Conservation (phyloP, 2,797 vertebrate genomes). For the Sarcophilus harrisii region DNA sequence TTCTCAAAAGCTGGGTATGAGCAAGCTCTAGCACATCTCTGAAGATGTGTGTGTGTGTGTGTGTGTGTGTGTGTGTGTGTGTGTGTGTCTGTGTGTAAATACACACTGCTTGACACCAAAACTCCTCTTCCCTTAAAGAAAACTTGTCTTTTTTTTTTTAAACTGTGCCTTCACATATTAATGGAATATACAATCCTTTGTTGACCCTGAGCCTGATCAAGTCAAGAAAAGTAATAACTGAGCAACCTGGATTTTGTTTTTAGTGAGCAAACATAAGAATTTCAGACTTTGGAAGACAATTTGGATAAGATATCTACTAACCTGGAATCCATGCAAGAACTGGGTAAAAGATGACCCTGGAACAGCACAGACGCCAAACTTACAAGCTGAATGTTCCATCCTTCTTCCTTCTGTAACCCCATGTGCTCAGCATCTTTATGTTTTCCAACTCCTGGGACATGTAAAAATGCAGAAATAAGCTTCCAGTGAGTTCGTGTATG, state of each 20-base stretch:
- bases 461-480: not conserved
- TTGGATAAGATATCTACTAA: constrained; percentile 64
- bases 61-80: no score
- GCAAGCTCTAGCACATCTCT: not conserved
- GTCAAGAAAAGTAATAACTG: constrained; percentile 21
- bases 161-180: not conserved
- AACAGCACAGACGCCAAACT: constrained; percentile 53
- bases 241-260: constrained; percentile 55
- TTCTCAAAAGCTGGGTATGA: not conserved
- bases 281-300: constrained; percentile 52
- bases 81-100: no score
- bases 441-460: not conserved
- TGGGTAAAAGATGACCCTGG: constrained; percentile 36
- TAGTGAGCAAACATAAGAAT: constrained; percentile 36
- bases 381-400: not conserved
- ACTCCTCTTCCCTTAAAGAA: not conserved
- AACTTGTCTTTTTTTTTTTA: not conserved
- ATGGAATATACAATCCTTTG: not conserved
- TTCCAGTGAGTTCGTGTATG: not conserved
- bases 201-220: constrained; percentile 12
- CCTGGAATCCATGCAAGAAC: constrained; percentile 34
- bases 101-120: not conserved
- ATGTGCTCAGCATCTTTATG: not conserved
- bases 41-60: not conserved
- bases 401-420: not conserved